Evolutionary conservation across 2,888 invertebrate genomes (phyloP).

Genomic region (Macrophya alboannulata): DNA sequence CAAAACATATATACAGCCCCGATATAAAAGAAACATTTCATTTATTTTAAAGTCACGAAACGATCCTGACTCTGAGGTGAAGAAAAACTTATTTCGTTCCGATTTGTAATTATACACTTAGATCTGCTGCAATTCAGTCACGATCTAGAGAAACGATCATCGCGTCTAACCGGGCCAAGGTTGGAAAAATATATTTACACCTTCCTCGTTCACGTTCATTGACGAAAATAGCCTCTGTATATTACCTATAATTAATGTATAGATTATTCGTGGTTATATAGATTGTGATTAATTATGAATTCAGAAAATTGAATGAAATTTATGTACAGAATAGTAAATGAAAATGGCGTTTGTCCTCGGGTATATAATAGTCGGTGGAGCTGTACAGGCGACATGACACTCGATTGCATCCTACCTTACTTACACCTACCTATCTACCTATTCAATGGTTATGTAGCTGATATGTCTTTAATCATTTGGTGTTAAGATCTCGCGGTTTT

Average conservation of each 20-base stretch:
- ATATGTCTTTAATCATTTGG: not conserved
- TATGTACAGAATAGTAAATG: too few relatives aligned
- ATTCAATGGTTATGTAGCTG: too few relatives aligned
- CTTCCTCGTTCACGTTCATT: not conserved
- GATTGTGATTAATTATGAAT: too few relatives aligned
- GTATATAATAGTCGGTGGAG: too few relatives aligned
- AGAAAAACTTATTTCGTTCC: not conserved
- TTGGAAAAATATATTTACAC: not conserved
- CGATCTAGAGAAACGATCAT: not conserved
- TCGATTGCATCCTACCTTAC: too few relatives aligned
- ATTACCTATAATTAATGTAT: too few relatives aligned
- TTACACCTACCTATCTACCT: too few relatives aligned
- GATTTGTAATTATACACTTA: not conserved
- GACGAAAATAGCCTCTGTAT: not conserved
- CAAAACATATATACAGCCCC: too few relatives aligned
- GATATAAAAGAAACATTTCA: not conserved
- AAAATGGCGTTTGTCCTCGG: too few relatives aligned
- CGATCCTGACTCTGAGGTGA: not conserved
- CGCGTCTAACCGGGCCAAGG: conserved; percentile 34
- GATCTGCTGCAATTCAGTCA: not conserved
- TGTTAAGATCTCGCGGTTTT: not conserved
- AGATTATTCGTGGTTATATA: too few relatives aligned
- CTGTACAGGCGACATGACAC: too few relatives aligned
- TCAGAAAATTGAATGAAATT: not conserved
- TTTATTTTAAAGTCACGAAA: not conserved